Conservation (phyloP, 2,113 vertebrate genomes). For the Nettapus auritus region DNA sequence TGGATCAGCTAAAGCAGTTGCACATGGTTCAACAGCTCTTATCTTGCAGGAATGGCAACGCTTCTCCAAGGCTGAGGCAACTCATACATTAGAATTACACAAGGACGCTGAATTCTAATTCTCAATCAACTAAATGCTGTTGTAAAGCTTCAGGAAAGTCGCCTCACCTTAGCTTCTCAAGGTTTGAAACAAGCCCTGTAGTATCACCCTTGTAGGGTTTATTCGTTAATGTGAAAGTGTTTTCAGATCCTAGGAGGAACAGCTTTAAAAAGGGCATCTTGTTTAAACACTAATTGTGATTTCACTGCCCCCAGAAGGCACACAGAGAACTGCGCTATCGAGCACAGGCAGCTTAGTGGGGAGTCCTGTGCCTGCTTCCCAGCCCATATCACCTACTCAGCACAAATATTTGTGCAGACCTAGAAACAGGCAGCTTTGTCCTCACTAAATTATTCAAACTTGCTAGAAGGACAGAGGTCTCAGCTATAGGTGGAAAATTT, state of each 20-base stretch:
- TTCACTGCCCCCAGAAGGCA: neutral
- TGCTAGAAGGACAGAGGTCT: neutral
- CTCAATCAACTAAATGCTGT: neutral
- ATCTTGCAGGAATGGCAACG: neutral
- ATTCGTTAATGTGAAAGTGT: neutral
- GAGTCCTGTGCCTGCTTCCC: neutral
- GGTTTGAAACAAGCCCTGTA: neutral
- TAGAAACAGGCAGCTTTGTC: neutral
- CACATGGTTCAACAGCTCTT: neutral
- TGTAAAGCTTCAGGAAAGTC: neutral
- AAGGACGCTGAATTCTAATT: neutral
- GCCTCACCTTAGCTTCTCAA: neutral
- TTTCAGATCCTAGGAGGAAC: neutral
- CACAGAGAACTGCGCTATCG: neutral
- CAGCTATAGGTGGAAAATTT: fast-evolving
- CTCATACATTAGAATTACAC: neutral
- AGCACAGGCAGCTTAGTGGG: neutral
- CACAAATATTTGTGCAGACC: neutral
- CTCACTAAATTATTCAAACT: neutral
- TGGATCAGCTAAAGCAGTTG: neutral
- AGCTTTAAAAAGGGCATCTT: neutral
- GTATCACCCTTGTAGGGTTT: too few relatives aligned
- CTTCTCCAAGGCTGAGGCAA: neutral
- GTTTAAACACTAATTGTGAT: neutral
- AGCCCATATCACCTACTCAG: too few relatives aligned